Percentiles rank a stretch among this genome's conserved stretches.
Conservation (phyloP, 2,888 invertebrate genomes). For the Omphaloscelis lunosa region DNA sequence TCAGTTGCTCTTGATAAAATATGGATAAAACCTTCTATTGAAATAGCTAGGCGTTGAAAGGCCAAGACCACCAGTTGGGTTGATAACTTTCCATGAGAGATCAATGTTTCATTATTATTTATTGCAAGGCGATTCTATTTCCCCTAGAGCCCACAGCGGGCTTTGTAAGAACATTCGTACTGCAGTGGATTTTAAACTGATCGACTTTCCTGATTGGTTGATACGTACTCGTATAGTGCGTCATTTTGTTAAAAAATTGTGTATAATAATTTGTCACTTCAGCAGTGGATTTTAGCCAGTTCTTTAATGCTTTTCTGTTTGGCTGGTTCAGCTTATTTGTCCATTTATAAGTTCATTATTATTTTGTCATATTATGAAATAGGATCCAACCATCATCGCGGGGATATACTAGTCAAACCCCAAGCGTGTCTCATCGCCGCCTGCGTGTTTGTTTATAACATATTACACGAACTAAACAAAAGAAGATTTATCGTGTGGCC, state of each 20-base stretch:
- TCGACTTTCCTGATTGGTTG: background rate
- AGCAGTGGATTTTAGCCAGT: background rate
- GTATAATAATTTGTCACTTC: background rate
- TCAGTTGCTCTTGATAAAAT: background rate
- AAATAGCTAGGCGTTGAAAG: background rate
- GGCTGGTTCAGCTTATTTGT: background rate
- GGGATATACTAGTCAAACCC: conserved; percentile 40
- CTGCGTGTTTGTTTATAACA: conserved; percentile 68
- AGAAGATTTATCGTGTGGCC: conserved; percentile 84
- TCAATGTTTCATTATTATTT: conserved; percentile 24
- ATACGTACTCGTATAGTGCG: background rate
- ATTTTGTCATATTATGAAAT: background rate
- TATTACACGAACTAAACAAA: conserved; percentile 81
- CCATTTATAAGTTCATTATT: background rate
- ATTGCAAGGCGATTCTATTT: conserved; percentile 11
- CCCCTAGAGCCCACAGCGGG: background rate
- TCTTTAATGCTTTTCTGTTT: background rate
- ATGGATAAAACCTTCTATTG: background rate
- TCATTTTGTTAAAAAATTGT: background rate
- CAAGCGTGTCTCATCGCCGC: conserved; percentile 52
- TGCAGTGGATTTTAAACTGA: background rate
- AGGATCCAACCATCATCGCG: conserved; percentile 19
- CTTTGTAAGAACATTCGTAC: background rate
- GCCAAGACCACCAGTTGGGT: conserved; percentile 21
- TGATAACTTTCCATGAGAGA: conserved; percentile 16